Conservation (phyloP, 2,888 invertebrate species). For the Melanotus villosus region DNA sequence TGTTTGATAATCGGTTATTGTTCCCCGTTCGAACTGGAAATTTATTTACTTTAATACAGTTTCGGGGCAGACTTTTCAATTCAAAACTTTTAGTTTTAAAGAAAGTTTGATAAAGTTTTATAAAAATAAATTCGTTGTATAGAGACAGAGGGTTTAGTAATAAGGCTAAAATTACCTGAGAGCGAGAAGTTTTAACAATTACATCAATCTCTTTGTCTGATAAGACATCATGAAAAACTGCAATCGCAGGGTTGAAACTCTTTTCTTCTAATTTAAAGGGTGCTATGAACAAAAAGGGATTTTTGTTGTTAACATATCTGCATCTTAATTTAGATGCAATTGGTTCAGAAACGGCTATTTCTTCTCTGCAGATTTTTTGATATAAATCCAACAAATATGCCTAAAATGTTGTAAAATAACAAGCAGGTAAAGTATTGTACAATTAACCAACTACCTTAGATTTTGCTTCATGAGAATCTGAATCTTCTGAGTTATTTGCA, state of each 20-base stretch:
- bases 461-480: too few species aligned
- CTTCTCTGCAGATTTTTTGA: slow-evolving; percentile 78
- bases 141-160: too few species aligned
- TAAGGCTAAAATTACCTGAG: not conserved
- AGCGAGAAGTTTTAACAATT: slow-evolving; percentile 82
- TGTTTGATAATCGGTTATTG: not conserved
- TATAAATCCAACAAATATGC: not conserved
- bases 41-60: not conserved
- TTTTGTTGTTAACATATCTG: slow-evolving; percentile 77
- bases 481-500: not conserved
- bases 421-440: too few species aligned
- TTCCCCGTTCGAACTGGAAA: not conserved
- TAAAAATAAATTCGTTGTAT: too few species aligned
- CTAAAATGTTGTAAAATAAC: not conserved
- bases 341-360: slow-evolving; percentile 71
- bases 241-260: slow-evolving; percentile 83
- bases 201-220: slow-evolving; percentile 88
- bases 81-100: too few species aligned
- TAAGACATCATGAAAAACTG: slow-evolving; percentile 91
- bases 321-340: slow-evolving; percentile 71
- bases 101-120: too few species aligned
- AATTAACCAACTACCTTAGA: too few species aligned
- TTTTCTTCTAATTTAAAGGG: slow-evolving; percentile 88
- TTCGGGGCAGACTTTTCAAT: not conserved
- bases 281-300: slow-evolving; percentile 82